Percentiles rank a stretch among this genome's conserved stretches.
Conservation (phyloP, 2,113 vertebrate species). For the Semicossyphus pulcher region DNA sequence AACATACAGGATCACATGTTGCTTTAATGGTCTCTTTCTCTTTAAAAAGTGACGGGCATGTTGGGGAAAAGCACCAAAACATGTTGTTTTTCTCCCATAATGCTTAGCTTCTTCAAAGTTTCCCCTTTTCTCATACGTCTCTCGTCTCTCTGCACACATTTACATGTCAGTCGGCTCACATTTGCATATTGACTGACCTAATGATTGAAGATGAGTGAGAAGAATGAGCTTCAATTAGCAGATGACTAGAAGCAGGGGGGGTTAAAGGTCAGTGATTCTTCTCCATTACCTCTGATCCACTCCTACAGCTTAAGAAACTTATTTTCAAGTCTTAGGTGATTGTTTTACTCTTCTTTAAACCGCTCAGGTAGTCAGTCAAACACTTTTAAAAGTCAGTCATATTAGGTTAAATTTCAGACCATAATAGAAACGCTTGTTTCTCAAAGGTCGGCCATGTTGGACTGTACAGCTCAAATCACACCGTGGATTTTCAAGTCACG, state of each 20-base stretch:
- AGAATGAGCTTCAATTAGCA: conserved; percentile 22
- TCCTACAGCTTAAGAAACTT: too few relatives aligned
- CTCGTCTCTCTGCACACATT: background rate
- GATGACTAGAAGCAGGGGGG: background rate
- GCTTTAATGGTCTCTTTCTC: background rate
- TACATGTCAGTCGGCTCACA: conserved; percentile 11
- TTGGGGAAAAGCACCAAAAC: too few relatives aligned
- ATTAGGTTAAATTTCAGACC: background rate
- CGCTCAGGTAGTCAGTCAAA: background rate
- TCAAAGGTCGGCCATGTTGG: background rate
- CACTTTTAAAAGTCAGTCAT: background rate
- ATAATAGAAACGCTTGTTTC: background rate
- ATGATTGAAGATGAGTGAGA: conserved; percentile 9
- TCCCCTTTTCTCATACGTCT: too few relatives aligned
- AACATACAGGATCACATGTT: background rate
- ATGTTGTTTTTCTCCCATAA: background rate
- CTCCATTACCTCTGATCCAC: background rate
- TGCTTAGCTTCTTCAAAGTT: background rate
- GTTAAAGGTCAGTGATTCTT: conserved; percentile 5
- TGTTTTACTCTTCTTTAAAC: background rate
- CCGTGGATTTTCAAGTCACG: background rate
- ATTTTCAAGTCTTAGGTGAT: too few relatives aligned
- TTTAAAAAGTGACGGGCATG: too few relatives aligned
- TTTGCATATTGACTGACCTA: conserved; percentile 21
- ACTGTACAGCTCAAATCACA: background rate